Conservation (phyloP, 2,797 vertebrate species). For the Crenichthys baileyi region DNA sequence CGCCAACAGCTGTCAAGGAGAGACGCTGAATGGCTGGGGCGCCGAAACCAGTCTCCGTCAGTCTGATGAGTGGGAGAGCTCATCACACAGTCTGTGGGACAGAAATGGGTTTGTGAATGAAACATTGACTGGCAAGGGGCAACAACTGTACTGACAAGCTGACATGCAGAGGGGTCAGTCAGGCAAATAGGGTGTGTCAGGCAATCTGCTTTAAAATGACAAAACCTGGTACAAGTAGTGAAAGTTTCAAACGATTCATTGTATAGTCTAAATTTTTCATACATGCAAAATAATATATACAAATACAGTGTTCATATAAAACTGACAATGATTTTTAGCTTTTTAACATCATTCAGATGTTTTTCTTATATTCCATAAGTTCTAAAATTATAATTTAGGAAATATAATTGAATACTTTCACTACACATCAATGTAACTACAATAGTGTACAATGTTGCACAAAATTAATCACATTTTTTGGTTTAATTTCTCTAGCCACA, state of each 20-base stretch:
- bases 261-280: neutral
- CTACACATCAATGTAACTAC: too few relatives aligned
- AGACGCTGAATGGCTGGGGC: conserved; percentile 45
- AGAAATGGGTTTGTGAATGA: conserved; percentile 26
- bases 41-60: conserved; percentile 33
- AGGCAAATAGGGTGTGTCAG: conserved; percentile 13
- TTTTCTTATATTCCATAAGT: neutral
- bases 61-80: conserved; percentile 2
- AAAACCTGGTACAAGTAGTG: conserved; percentile 3
- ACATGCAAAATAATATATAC: neutral
- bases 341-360: neutral
- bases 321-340: neutral
- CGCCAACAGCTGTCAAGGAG: conserved; percentile 50
- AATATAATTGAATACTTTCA: too few relatives aligned
- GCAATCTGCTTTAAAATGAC: conserved; percentile 17
- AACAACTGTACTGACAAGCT: conserved; percentile 40
- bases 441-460: neutral
- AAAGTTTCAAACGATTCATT: neutral
- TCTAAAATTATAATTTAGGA: neutral
- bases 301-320: neutral
- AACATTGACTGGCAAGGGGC: conserved; percentile 35
- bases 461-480: neutral
- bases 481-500: neutral
- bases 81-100: conserved; percentile 8
- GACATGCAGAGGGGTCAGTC: conserved; percentile 42